Evolutionary conservation across 2,113 vertebrate genomes (phyloP), one percentile per base, ranked within the genome.

Genomic region (Cyanoderma ruficeps): DNA sequence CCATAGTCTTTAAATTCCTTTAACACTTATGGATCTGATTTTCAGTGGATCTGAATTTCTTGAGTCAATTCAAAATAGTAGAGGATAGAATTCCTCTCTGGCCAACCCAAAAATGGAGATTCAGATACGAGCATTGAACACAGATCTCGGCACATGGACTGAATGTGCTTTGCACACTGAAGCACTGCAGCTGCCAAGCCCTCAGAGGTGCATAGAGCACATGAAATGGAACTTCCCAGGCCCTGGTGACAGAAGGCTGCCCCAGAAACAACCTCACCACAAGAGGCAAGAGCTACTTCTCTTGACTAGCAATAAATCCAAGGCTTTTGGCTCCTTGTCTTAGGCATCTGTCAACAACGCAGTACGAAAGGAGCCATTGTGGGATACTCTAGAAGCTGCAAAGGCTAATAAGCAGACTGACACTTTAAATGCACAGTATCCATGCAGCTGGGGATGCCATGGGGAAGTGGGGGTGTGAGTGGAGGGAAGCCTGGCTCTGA

Each of bases 391-490:
- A 83, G 55, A 80, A 69, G 10, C 11, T 83, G 37, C 21, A 83
- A 57, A 86, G 35, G 28, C 25, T 70, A n/a, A 24, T 8, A 41
- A 64, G 57, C 11, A 79, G 49, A 19, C 15, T 52, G 33, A 61
- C 11, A 15, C 59, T 69, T 47, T 20, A 46, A 71, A 76, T 18
- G n/a, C 9, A 7, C 11, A 37, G 25, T 28, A 41, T 37, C 35
- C 1, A 1, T 3, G 7, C 31, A 46, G 18, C 0, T 81, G 22
- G 42, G 37, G 55, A 18, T 33, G 53, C 64, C 44, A 0, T 4
- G 25, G 15, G 18, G 21, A 56, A 72, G 42, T 20, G 50, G 46
- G 52, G 20, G 28, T 15, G 10, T 7, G 4, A 37, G 8, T 0
- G 6, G 41, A n/a, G 46, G 33, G 68, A 68, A 81, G 76, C 39